Percentiles rank a stretch among this genome's conserved stretches.
phyloP scores from a whole-genome alignment of 2,888 invertebrate genomes.

The Phengaris arion region DNA sequence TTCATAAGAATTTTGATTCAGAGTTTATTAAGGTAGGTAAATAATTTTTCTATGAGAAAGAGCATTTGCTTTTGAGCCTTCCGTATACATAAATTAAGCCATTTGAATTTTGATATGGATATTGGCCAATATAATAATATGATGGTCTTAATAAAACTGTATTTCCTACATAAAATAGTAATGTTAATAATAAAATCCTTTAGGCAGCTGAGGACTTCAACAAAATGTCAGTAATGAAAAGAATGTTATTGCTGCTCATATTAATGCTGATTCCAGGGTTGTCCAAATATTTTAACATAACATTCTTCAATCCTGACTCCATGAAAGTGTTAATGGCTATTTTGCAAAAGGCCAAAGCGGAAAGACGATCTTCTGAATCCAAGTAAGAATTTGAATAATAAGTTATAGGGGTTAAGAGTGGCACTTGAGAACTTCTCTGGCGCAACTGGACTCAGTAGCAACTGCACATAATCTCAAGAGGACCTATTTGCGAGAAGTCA shows the following conservation, averaged over 20 bases:
- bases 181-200: constrained; percentile 36
- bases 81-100: neutral
- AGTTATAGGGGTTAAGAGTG: too few species aligned
- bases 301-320: constrained; percentile 59
- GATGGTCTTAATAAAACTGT: neutral
- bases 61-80: neutral
- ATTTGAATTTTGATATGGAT: too few species aligned
- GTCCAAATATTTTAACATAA: constrained; percentile 55
- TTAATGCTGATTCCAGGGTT: constrained; percentile 60
- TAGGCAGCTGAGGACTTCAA: constrained; percentile 69
- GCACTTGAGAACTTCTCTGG: too few species aligned
- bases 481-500: too few species aligned
- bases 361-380: constrained; percentile 53
- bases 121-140: too few species aligned
- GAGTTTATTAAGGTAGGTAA: constrained; percentile 76
- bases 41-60: constrained; percentile 8
- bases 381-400: constrained; percentile 50
- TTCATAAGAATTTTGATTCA: constrained; percentile 67
- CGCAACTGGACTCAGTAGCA: too few species aligned
- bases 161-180: neutral
- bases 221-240: constrained; percentile 57
- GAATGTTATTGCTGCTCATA: constrained; percentile 54
- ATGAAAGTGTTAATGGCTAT: constrained; percentile 59
- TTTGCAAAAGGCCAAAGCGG: constrained; percentile 61
- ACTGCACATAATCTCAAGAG: too few species aligned